Evolutionary conservation across 2,888 invertebrate species (phyloP).

Genomic region (Diarsia rubi): DNA sequence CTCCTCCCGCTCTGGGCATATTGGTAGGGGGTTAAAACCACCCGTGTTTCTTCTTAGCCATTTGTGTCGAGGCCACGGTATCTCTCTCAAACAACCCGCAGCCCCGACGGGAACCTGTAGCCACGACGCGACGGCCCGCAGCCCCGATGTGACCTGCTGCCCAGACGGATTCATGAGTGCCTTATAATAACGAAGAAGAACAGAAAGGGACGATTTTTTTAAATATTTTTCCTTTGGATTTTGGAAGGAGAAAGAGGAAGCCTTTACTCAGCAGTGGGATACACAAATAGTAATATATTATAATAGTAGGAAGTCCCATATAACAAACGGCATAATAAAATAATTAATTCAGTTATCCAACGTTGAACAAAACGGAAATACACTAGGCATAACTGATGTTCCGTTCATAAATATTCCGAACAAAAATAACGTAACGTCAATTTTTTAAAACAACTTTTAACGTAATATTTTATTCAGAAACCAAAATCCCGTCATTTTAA

Average conservation of each 20-base stretch:
- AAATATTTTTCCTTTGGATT: background rate
- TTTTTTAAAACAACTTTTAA: slow-evolving; percentile 40
- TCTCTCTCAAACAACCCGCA: no score
- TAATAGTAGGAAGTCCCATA: background rate
- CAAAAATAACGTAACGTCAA: background rate
- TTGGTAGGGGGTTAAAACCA: no score
- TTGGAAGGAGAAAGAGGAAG: no score
- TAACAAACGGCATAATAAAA: background rate
- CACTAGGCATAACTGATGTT: background rate
- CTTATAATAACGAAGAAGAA: background rate
- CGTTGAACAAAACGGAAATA: background rate
- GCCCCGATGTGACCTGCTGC: no score
- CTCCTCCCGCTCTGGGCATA: no score
- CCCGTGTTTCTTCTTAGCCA: no score
- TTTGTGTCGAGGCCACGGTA: no score
- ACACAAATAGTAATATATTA: no score
- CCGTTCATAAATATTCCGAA: background rate
- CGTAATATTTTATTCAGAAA: slow-evolving; percentile 46
- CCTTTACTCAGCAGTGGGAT: no score
- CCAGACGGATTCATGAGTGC: background rate
- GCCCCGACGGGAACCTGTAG: no score
- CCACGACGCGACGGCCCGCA: no score
- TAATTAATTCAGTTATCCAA: background rate
- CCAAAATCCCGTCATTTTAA: slow-evolving; percentile 40
- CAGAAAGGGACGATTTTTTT: background rate